Evolutionary conservation across 2,113 vertebrate genomes (phyloP), one percentile per base, ranked within the genome.

Genomic region (Carassius gibelio): DNA sequence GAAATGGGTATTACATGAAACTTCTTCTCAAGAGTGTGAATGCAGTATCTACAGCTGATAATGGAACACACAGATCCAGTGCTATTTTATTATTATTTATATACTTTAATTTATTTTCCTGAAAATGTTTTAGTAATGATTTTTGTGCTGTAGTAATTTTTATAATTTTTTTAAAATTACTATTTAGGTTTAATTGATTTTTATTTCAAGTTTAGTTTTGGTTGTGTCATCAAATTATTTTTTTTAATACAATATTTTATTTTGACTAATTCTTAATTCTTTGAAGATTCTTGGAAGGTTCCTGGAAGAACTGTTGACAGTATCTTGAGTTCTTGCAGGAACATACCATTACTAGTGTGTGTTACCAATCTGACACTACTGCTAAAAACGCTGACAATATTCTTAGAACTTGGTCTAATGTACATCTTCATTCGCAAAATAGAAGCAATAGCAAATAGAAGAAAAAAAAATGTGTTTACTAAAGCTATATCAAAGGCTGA

Each of bases 1-100:
- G n/a, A 78, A 78, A 3, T 11, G 30, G 59, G 4, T 64, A 52
- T 38, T 84, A 19, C 82, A 76, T 66, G 23, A 36, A 82, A 76
- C 13, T 9, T 34, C 57, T 19, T 55, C 48, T 30, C 74, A 55
- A 30, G 48, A 75, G 48, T 76, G 48, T 76, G 26, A 76, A 76
- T 15, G 57, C 6, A 59, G 57, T 0, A 59, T 59, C 45, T 75
- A 23, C 21, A 23, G 74, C 23, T 76, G 23, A 55, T 34, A 19
- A 55, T 55, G 8, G 23, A 59, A 59, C 57, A 59, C 19, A 59
- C 57, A 59, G 23, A 66, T 66, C 62, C 23, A 66, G 23, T 14
- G 23, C 23, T 13, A 66, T 26, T 66, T 66, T 66, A 66, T 10
- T 5, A 66, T 64, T 21, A 38, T 21, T 42, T 71, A 38, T 71